These are phyloP conservation scores for Dicaeum eximium DNA, from an alignment of 2,113 vertebrate genomes.

Conservation along the genomic window DNA sequence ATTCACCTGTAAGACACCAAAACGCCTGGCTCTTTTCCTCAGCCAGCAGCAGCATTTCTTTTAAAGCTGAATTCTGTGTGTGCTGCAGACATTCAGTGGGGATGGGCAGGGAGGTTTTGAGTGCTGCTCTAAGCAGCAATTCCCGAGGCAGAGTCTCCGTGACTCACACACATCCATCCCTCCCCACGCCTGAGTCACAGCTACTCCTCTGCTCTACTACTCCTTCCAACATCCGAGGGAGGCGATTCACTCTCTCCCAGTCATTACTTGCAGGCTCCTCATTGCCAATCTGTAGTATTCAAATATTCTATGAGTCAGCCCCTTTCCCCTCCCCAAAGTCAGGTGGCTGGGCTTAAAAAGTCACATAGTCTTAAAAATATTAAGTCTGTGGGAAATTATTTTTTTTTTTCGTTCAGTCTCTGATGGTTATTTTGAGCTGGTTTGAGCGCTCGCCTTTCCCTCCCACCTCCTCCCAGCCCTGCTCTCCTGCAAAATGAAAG, in stretches of 20 bases:
- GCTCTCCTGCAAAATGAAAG: neutral
- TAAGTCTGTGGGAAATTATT: neutral
- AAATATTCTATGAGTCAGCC: conserved; percentile 22
- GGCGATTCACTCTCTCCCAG: neutral
- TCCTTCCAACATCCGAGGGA: neutral
- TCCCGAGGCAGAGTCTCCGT: neutral
- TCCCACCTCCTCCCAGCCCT: neutral
- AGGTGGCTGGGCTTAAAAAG: conserved; percentile 23
- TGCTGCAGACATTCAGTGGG: neutral
- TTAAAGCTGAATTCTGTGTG: fast-evolving
- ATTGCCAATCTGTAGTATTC: conserved; percentile 23
- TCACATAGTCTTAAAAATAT: conserved; percentile 7
- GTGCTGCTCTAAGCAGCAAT: neutral
- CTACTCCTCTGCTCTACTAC: conserved; percentile 21
- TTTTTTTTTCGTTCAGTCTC: neutral
- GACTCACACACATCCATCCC: conserved; percentile 12
- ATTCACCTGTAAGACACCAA: neutral
- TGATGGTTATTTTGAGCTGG: neutral
- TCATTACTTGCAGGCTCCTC: neutral
- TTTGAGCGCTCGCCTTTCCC: neutral
- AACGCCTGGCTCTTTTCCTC: fast-evolving
- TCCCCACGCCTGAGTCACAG: conserved; percentile 19
- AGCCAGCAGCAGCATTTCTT: fast-evolving
- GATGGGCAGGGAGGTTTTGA: fast-evolving
- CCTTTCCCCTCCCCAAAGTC: neutral